Evolutionary conservation across 2,888 invertebrate species (phyloP).

Genomic region (Embidobia sp.): DNA sequence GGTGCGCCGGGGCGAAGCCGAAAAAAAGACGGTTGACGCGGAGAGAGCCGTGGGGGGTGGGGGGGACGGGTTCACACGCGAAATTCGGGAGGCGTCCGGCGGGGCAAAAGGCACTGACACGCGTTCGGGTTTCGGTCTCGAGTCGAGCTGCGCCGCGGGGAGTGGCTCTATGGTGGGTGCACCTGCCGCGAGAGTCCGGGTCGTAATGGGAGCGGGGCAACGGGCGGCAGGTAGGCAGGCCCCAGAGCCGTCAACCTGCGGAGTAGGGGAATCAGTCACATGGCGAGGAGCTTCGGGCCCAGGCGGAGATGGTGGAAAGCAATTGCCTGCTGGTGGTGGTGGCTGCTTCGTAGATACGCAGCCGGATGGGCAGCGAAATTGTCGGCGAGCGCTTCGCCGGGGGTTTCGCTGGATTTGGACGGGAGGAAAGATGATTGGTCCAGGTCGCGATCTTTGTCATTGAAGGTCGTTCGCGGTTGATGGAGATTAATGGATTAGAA

Average conservation of each 20-base stretch:
- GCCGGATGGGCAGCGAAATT: constrained; percentile 29
- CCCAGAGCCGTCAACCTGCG: constrained; percentile 78
- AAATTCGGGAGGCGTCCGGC: constrained; percentile 1
- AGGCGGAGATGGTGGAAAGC: constrained; percentile 62
- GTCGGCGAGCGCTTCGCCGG: constrained; percentile 24
- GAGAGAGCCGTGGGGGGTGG: no score
- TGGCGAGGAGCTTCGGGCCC: constrained; percentile 74
- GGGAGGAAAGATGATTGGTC: constrained; percentile 46
- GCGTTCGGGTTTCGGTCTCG: constrained; percentile 47
- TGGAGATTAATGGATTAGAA: constrained; percentile 56
- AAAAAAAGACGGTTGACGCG: no score
- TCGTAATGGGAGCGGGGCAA: constrained; percentile 81
- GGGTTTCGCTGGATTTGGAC: constrained; percentile 25
- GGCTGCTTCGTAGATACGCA: not conserved
- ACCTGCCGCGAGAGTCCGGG: constrained; percentile 82
- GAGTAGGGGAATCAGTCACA: constrained; percentile 81
- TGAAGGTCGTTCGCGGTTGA: constrained; percentile 56
- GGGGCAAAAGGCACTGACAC: constrained; percentile 44
- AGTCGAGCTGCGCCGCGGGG: constrained; percentile 71
- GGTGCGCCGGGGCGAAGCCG: no score
- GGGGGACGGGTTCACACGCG: constrained; percentile 43
- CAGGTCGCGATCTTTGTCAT: constrained; percentile 62
- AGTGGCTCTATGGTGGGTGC: constrained; percentile 80
- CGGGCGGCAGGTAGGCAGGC: constrained; percentile 81
- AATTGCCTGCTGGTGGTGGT: constrained; percentile 36